These are phyloP conservation scores for Troilus luridus DNA, from an alignment of 2,888 invertebrate genomes.

Conservation along the genomic window DNA sequence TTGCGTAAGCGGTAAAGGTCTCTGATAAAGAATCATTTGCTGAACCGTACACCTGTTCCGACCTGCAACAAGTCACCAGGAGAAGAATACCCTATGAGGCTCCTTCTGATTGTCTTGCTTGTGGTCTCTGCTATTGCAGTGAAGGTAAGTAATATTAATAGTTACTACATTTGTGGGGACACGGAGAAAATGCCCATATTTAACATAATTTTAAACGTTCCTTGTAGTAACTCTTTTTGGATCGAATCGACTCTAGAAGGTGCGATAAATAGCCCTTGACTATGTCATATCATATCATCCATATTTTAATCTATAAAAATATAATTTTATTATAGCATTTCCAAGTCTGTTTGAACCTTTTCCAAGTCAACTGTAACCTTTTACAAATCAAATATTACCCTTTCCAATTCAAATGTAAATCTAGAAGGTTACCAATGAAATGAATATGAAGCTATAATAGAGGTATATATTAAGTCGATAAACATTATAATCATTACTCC, in stretches of 20 bases:
- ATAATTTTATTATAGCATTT: too few species aligned
- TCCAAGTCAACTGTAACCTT: too few species aligned
- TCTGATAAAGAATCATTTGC: not conserved
- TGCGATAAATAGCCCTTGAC: not conserved
- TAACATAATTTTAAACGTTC: not conserved
- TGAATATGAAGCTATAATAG: too few species aligned
- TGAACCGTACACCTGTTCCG: not conserved
- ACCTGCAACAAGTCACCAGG: not conserved
- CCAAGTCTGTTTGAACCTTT: too few species aligned
- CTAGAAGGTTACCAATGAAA: too few species aligned
- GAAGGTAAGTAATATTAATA: not conserved
- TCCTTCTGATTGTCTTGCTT: not conserved
- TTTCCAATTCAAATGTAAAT: too few species aligned
- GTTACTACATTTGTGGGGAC: not conserved
- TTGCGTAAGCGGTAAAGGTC: constrained; percentile 3
- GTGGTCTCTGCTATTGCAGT: not conserved
- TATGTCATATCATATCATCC: not conserved
- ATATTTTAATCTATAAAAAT: not conserved
- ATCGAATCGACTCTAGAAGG: not conserved
- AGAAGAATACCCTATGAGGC: not conserved
- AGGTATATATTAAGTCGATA: too few species aligned
- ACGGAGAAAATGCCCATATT: too few species aligned
- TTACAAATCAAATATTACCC: too few species aligned
- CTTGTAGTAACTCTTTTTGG: not conserved
- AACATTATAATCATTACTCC: too few species aligned